Percentiles rank a stretch among this genome's conserved stretches.
Evolutionary conservation across 2,113 vertebrate species (phyloP).

Genomic region (Emydura subglobosa): DNA sequence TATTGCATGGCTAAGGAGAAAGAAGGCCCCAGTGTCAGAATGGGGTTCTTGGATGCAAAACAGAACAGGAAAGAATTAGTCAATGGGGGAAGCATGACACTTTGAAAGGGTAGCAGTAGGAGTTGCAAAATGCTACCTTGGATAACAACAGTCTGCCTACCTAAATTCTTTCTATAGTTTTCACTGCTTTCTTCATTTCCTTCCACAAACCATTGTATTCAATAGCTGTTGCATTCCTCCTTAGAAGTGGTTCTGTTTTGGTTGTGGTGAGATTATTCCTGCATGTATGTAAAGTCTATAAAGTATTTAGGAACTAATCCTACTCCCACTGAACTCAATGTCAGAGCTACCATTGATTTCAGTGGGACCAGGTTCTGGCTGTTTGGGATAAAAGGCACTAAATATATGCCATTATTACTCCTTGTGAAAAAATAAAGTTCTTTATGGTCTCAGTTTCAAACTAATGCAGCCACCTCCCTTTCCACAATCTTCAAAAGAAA

Average conservation of each 20-base stretch:
- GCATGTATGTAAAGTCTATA: neutral
- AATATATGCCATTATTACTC: neutral
- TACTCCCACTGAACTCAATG: neutral
- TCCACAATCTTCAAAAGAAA: neutral
- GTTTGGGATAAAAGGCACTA: neutral
- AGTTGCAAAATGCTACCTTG: neutral
- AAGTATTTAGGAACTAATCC: neutral
- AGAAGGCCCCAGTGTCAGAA: neutral
- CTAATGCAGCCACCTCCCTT: neutral
- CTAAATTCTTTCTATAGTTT: neutral
- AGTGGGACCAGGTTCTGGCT: neutral
- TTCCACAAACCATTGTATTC: neutral
- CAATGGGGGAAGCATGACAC: neutral
- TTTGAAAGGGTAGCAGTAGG: neutral
- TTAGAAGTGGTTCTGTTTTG: neutral
- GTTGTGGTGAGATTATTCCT: neutral
- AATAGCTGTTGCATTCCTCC: neutral
- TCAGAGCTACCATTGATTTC: neutral
- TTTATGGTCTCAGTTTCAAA: neutral
- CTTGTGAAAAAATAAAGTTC: neutral
- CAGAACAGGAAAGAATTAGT: neutral
- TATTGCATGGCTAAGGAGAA: neutral
- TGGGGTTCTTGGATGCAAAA: neutral
- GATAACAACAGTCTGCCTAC: neutral
- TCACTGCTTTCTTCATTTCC: neutral